These are phyloP conservation scores for Trissolcus brochymenae DNA, from an alignment of 2,888 invertebrate species.

Conservation along the genomic window DNA sequence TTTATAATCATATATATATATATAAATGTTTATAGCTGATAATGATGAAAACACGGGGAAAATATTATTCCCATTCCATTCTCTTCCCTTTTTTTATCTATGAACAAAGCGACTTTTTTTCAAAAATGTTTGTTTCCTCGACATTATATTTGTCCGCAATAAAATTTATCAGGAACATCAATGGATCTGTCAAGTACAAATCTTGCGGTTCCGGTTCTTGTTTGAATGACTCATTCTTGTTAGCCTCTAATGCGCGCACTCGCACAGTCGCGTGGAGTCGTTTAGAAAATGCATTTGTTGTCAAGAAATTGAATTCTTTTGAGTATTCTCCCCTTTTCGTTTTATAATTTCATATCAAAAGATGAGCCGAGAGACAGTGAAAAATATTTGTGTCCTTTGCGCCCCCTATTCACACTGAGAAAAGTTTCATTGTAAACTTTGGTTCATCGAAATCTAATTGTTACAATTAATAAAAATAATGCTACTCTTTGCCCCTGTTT, in stretches of 20 bases:
- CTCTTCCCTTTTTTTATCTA: conserved; percentile 1
- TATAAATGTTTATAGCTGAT: conserved; percentile 49
- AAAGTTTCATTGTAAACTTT: conserved; percentile 48
- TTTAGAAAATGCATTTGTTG: conserved; percentile 43
- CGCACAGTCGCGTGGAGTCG: conserved; percentile 17
- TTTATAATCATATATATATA: conserved; percentile 47
- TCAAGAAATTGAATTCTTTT: conserved; percentile 9
- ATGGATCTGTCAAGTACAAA: conserved; percentile 20
- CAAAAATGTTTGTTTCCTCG: conserved; percentile 2
- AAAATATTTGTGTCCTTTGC: conserved; percentile 10
- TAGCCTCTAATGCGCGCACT: conserved; percentile 68
- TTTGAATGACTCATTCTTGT: conserved; percentile 64
- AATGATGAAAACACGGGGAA: conserved; percentile 41
- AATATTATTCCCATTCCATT: conserved; percentile 6
- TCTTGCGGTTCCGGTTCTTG: conserved; percentile 15
- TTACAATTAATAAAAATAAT: conserved; percentile 23
- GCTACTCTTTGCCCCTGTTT: conserved; percentile 7
- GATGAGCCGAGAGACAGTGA: conserved; percentile 20
- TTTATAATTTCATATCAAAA: conserved; percentile 18
- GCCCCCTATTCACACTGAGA: conserved; percentile 34
- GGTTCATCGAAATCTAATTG: conserved; percentile 22
- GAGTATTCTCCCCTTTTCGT: conserved; percentile 22
- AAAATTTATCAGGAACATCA: conserved; percentile 2
- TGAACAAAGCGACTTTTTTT: conserved; percentile 9
- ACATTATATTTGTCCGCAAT: too few relatives aligned